Percentiles rank a stretch among this genome's conserved stretches.
These are phyloP conservation scores for Unio pictorum DNA, from an alignment of 2,888 invertebrate genomes.

Conservation along the genomic window DNA sequence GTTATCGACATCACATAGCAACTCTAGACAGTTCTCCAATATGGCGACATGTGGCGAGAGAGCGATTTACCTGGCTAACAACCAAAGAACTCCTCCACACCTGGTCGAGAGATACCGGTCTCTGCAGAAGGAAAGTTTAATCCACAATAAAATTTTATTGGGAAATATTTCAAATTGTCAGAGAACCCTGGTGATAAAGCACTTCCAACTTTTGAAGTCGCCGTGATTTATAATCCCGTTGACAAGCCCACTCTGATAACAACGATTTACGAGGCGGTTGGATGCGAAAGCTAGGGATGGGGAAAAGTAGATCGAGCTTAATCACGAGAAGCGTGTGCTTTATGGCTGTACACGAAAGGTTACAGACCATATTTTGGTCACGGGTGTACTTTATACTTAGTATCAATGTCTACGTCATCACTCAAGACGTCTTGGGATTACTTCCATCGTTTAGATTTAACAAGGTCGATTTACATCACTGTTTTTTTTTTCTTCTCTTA, in stretches of 20 bases:
- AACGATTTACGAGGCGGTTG: not conserved
- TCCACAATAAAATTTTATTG: slow-evolving; percentile 47
- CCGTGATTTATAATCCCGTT: slow-evolving; percentile 44
- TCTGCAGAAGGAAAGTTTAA: slow-evolving; percentile 18
- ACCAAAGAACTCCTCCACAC: slow-evolving; percentile 13
- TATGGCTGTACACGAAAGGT: too few relatives aligned
- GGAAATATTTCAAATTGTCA: slow-evolving; percentile 46
- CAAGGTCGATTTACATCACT: too few relatives aligned
- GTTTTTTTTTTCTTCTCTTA: too few relatives aligned
- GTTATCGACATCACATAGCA: slow-evolving; percentile 15
- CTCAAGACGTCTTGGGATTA: too few relatives aligned
- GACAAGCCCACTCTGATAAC: slow-evolving; percentile 35
- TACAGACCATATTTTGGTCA: too few relatives aligned
- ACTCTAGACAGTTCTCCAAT: slow-evolving; percentile 14
- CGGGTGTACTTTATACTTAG: too few relatives aligned
- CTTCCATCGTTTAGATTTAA: too few relatives aligned
- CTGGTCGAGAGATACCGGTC: slow-evolving; percentile 12
- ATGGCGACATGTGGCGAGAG: slow-evolving; percentile 21
- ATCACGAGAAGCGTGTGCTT: too few relatives aligned
- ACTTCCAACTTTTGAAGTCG: slow-evolving; percentile 41
- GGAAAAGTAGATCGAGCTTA: too few relatives aligned
- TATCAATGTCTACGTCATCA: too few relatives aligned
- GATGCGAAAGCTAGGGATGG: too few relatives aligned
- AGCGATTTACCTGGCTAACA: slow-evolving; percentile 17
- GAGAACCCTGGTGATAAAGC: slow-evolving; percentile 41